Evolutionary conservation across 1,140 invertebrate genomes (phyloP), one percentile per base, ranked within the genome.

Genomic region (Zaprionus ghesquierei): DNA sequence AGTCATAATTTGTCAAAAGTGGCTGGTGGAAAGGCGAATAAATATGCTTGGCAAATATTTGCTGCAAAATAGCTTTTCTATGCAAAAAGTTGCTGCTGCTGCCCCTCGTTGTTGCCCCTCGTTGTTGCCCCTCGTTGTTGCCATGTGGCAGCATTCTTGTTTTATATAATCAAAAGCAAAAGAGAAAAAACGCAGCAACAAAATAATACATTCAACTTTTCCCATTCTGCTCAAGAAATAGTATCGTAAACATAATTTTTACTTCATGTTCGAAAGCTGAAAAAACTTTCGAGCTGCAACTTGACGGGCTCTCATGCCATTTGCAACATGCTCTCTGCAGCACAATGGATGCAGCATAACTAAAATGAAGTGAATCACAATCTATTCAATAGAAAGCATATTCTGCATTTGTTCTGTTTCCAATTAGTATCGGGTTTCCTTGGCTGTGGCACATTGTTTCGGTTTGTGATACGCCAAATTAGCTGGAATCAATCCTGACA

Each of bases 1-100:
- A 85, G 76, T 89, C 82, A 87, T 87, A 87, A 87, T 87, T 87
- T 89, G 82, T 82, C 84, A 89, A 79, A 87, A 87, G 82, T 78
- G 75, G 61, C 59, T 77, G 59, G 63, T 60, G 55, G 50, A 65
- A n/a, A 76, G 55, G 55, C 56, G 54, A 69, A 76, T 76, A 76
- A 76, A 76, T 76, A 85, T 87, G 78, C 81, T 86, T 38, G 58
- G 54, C 74, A 87, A 81, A 86, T 87, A 81, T 78, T 86, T 81
- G 75, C 69, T 72, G 69, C 63, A 69, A 76, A 87, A 86, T 86
- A 69, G 65, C 50, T 87, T 76, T 73, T 82, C 75, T 69, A 72
- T 71, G 56, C 58, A 62, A 58, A 74, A 77, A 61, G 54, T 61
- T 51, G 64, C 50, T 41, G 18, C 27, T 38, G 35, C 31, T 59